Conservation (phyloP, 2,888 invertebrate genomes). For the Leptopterna dolabrata region DNA sequence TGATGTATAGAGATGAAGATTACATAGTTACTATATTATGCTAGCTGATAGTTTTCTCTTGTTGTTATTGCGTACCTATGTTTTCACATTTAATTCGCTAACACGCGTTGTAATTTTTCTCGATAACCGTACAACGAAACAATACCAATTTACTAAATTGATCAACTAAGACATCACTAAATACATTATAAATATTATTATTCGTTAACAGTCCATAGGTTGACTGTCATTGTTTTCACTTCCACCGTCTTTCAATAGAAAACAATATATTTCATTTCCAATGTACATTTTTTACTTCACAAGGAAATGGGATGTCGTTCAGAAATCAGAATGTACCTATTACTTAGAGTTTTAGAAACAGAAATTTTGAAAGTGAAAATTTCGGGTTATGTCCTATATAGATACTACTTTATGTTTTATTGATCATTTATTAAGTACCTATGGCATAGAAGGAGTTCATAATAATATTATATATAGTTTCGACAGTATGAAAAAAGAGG, state of each 20-base stretch:
- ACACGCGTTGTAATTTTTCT: background rate
- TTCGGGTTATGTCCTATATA: background rate
- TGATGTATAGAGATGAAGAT: background rate
- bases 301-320: background rate
- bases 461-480: background rate
- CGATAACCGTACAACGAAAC: conserved; percentile 25
- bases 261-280: background rate
- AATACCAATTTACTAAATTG: background rate
- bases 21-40: background rate
- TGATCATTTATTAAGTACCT: conserved; percentile 1
- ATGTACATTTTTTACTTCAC: background rate
- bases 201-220: background rate
- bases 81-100: background rate
- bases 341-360: background rate
- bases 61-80: background rate
- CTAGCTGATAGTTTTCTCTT: background rate
- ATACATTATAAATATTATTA: background rate
- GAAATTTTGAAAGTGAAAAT: background rate
- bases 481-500: background rate
- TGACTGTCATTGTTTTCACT: conserved; percentile 12
- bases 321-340: background rate
- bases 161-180: conserved; percentile 5
- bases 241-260: conserved; percentile 37
- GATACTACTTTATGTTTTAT: background rate
- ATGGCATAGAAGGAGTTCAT: background rate